Base-by-base conservation (phyloP, 2,888 invertebrate genomes). In the Tenthredo distinguenda region DNA sequence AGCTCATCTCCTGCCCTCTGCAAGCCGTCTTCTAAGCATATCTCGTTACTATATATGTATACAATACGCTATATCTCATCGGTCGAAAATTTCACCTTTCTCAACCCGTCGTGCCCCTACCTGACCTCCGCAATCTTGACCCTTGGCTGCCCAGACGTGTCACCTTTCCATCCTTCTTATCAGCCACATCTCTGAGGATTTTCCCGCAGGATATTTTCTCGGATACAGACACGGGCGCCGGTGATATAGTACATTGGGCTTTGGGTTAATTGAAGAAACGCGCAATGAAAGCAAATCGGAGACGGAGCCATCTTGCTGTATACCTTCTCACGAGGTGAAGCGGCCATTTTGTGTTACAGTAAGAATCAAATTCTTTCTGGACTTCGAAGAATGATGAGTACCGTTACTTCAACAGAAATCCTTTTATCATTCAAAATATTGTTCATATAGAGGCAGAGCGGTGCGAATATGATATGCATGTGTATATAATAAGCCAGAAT, bases 1-100 rank as follows among this genome's bases (percentile, higher is more conserved):
- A 82, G 85, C 85, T 85, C 85, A 81, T 85, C 85, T 82, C 65
- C 83, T 43, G 68, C 68, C 83, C 83, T 83, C 83, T 18, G 68
- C 68, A 71, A 43, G 43, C 26, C 71, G 65, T 83, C 47, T 68
- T 83, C 47, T 40, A 68, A 40, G 55, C 68, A 15, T 71, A 43
- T 83, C 68, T 31, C 68, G 26, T 83, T n/a, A 50, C 81, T 62
- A 10, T 37, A 62, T 26, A 21, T 40, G 4, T 40, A 21, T 2
- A 77, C 1, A 77, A 10, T 5, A 62, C 21, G 31, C 81, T 21
- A 6, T 40, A 62, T 31, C 26, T 15, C 50, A 37, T 62, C 37
- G 34, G 50, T 26, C 47, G 77, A 62, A 81, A 43, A 62, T 62
- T 81, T n/a, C 50, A 10, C 50, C 21, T 21, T 31, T 26, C 31